Percentiles rank a stretch among this genome's conserved stretches.
Evolutionary conservation across 2,113 vertebrate species (phyloP).

Genomic region (Python bivittatus): DNA sequence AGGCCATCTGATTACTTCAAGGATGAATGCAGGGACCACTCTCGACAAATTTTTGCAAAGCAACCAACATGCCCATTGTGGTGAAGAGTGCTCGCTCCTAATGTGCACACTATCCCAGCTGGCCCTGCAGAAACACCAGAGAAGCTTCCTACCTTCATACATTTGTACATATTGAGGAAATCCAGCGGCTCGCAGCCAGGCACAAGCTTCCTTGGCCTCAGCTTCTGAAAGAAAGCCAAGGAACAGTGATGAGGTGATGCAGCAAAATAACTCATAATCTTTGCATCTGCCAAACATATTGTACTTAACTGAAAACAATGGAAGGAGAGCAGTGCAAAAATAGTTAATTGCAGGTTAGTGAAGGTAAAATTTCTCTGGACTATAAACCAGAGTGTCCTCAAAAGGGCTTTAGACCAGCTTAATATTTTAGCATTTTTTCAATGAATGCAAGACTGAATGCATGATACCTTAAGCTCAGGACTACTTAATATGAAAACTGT

Average conservation of each 20-base stretch:
- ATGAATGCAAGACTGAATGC: not conserved
- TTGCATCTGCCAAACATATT: not conserved
- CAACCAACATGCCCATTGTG: not conserved
- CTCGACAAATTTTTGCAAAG: not conserved
- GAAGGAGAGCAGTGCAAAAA: not conserved
- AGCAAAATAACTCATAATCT: rapidly evolving
- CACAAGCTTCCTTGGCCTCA: slow-evolving; percentile 84
- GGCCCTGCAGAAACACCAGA: rapidly evolving
- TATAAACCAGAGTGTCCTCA: not conserved
- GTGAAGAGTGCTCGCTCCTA: not conserved
- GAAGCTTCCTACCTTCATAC: slow-evolving; percentile 82
- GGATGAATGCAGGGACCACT: not conserved
- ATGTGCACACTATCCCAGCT: not conserved
- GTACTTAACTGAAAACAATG: not conserved
- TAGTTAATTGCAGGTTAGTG: not conserved
- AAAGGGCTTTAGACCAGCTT: not conserved
- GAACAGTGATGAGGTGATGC: not conserved
- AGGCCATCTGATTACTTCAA: too few species aligned
- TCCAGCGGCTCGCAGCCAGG: slow-evolving; percentile 86
- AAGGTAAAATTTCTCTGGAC: slow-evolving; percentile 25
- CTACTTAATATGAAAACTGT: not conserved
- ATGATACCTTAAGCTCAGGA: not conserved
- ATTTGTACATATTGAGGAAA: slow-evolving; percentile 89
- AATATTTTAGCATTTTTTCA: not conserved
- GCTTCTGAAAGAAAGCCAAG: slow-evolving; percentile 74